Evolutionary conservation across 1,140 invertebrate species (phyloP).

Genomic region (Leptinotarsa lineolata): DNA sequence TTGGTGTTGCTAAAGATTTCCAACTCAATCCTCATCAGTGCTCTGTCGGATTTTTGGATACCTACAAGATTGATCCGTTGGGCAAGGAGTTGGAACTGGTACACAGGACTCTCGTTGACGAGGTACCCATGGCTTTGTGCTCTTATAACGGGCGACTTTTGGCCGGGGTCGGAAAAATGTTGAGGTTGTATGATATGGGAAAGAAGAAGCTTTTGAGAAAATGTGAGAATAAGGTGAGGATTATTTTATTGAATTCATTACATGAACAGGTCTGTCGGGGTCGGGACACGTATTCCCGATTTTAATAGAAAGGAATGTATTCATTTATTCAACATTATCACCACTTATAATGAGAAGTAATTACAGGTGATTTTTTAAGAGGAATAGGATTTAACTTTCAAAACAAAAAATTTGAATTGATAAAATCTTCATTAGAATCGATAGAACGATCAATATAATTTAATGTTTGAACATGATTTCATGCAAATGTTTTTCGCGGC

Average conservation of each 20-base stretch:
- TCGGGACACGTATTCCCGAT: too few relatives aligned
- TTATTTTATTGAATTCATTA: neutral
- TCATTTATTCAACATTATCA: too few relatives aligned
- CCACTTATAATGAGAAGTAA: too few relatives aligned
- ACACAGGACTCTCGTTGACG: constrained; percentile 94
- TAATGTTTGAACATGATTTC: too few relatives aligned
- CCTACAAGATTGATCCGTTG: constrained; percentile 77
- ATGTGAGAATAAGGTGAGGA: constrained; percentile 91
- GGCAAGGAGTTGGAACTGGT: constrained; percentile 85
- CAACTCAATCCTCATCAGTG: constrained; percentile 85
- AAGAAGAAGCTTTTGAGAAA: constrained; percentile 96
- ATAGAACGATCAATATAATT: too few relatives aligned
- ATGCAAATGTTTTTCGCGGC: too few relatives aligned
- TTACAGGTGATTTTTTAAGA: too few relatives aligned
- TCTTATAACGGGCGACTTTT: constrained; percentile 90
- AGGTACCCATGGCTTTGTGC: constrained; percentile 87
- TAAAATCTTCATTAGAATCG: too few relatives aligned
- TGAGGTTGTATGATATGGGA: constrained; percentile 95
- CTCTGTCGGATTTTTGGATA: constrained; percentile 82
- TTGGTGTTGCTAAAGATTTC: constrained; percentile 90
- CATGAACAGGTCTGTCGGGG: too few relatives aligned
- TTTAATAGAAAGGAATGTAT: too few relatives aligned
- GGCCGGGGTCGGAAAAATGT: constrained; percentile 88
- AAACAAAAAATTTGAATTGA: too few relatives aligned
- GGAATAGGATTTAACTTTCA: too few relatives aligned